Conservation (phyloP, 2,797 vertebrate genomes). For the Gadopsis bispinosus region DNA sequence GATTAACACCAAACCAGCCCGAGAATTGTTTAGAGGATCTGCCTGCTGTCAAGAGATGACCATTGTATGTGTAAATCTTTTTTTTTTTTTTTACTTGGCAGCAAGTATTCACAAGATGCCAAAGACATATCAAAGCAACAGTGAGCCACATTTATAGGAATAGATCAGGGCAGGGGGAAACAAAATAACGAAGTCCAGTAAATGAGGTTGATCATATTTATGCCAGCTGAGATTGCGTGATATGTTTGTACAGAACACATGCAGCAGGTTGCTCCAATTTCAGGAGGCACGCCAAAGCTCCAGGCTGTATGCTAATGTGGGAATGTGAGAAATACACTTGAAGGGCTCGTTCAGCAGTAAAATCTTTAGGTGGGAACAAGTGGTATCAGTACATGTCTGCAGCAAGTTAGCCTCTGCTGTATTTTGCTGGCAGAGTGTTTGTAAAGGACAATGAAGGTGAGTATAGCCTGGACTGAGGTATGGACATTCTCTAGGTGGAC, state of each 20-base stretch:
- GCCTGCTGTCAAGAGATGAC: neutral
- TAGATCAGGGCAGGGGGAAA: neutral
- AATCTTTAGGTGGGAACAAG: slow-evolving; percentile 6
- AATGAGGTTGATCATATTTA: slow-evolving; percentile 1
- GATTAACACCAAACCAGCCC: slow-evolving; percentile 2
- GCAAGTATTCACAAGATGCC: neutral
- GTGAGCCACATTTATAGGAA: neutral
- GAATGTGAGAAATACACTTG: slow-evolving; percentile 20
- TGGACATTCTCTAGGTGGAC: slow-evolving; percentile 7
- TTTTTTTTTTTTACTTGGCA: neutral
- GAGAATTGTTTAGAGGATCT: slow-evolving; percentile 2
- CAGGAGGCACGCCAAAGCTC: slow-evolving; percentile 46
- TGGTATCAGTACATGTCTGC: neutral
- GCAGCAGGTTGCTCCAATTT: slow-evolving; percentile 33
- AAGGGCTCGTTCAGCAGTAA: neutral
- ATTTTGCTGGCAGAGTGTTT: slow-evolving; percentile 1
- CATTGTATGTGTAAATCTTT: neutral
- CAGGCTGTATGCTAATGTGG: slow-evolving; percentile 42
- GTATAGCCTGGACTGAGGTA: neutral
- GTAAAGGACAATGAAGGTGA: slow-evolving; percentile 35
- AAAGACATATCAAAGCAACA: neutral
- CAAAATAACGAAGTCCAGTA: neutral
- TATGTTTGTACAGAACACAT: slow-evolving; percentile 45
- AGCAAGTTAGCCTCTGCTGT: slow-evolving; percentile 1
- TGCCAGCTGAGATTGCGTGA: slow-evolving; percentile 18